Conservation (phyloP, 1,140 invertebrate species). For the Cyclargus thomasi region DNA sequence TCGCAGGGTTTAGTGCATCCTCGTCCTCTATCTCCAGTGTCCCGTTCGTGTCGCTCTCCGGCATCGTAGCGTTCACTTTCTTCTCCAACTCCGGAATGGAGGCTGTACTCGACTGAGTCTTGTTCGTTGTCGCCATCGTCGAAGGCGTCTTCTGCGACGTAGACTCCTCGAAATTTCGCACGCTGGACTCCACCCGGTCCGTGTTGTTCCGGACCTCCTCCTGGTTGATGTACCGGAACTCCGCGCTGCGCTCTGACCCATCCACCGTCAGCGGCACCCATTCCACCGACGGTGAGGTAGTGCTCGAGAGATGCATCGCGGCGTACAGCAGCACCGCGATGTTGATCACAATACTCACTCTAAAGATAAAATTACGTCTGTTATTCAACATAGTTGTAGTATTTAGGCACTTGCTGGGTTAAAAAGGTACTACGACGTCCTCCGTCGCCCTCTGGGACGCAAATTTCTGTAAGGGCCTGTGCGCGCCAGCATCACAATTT, state of each 20-base stretch:
- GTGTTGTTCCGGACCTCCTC: slow-evolving; percentile 50
- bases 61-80: slow-evolving; percentile 44
- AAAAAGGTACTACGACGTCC: slow-evolving; percentile 56
- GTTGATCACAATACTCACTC: slow-evolving; percentile 84
- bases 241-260: slow-evolving; percentile 48
- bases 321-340: slow-evolving; percentile 81
- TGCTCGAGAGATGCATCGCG: slow-evolving; percentile 59
- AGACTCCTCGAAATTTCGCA: slow-evolving; percentile 52
- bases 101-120: slow-evolving; percentile 54
- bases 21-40: slow-evolving; percentile 59
- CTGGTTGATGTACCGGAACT: slow-evolving; percentile 46
- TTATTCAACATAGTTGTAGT: slow-evolving; percentile 63
- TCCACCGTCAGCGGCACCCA: slow-evolving; percentile 54
- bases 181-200: slow-evolving; percentile 44
- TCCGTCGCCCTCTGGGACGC: slow-evolving; percentile 71
- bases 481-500: slow-evolving; percentile 70
- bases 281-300: slow-evolving; percentile 41
- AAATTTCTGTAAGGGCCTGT: slow-evolving; percentile 65
- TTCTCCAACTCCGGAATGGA: slow-evolving; percentile 51
- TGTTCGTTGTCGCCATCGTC: slow-evolving; percentile 56
- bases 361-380: slow-evolving; percentile 82
- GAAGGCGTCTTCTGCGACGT: slow-evolving; percentile 57
- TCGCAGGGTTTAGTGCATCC: slow-evolving; percentile 52
- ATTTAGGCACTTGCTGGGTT: slow-evolving; percentile 64
- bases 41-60: slow-evolving; percentile 49